A percentile compares a stretch with the other conserved stretches of the same genome.
phyloP scores from a whole-genome alignment of 2,113 vertebrate species.

The Stictonetta naevosa region DNA sequence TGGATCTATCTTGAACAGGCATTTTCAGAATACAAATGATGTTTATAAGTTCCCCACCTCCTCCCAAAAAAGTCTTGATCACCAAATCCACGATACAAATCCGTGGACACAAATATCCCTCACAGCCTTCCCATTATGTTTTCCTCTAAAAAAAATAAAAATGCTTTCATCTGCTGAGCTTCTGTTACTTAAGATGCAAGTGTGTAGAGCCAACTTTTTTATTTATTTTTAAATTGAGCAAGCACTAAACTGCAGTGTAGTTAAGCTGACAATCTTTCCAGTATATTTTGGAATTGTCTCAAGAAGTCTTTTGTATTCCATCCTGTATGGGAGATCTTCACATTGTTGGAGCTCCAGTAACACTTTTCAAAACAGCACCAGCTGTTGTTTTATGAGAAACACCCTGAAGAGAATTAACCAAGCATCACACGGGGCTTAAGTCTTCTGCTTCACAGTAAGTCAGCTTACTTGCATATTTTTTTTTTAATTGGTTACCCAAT shows the following conservation, averaged over 20 bases:
- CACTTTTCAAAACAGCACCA: conserved; percentile 21
- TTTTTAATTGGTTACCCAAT: not conserved
- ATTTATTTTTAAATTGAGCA: not conserved
- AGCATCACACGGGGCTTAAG: not conserved
- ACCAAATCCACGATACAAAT: not conserved
- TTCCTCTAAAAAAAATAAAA: not conserved
- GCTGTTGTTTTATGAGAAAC: conserved; percentile 25
- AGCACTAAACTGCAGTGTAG: not conserved
- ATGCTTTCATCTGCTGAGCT: not conserved
- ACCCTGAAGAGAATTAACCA: conserved; percentile 25
- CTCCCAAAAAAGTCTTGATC: not conserved
- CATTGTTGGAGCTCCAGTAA: conserved; percentile 16
- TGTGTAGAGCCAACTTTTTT: not conserved
- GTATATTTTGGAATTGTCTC: conserved; percentile 41
- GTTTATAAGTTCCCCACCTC: not conserved
- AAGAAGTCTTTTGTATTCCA: conserved; percentile 33
- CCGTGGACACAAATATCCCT: not conserved
- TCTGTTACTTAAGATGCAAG: not conserved
- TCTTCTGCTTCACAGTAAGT: not conserved
- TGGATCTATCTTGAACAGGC: not conserved
- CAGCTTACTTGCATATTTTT: too few species aligned
- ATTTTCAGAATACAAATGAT: not conserved
- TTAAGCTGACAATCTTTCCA: not conserved
- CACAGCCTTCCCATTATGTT: not conserved
- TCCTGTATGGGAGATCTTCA: not conserved